Conservation (phyloP, 2,888 invertebrate genomes). For the Pterobdella sp. region DNA sequence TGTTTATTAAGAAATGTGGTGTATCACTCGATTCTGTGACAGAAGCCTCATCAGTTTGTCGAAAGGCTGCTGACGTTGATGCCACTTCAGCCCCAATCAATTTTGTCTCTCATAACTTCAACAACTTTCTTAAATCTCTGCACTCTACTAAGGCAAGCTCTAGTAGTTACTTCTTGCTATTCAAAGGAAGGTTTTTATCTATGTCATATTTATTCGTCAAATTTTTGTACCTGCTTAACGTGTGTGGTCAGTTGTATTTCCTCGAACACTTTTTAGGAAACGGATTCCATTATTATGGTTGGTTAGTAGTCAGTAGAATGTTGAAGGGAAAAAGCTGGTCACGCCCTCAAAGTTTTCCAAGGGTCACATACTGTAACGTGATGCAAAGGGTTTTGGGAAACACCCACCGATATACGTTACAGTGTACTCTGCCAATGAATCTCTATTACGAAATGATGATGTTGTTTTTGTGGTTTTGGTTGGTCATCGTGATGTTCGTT, state of each 20-base stretch:
- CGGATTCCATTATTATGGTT: slow-evolving; percentile 40
- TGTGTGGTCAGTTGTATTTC: slow-evolving; percentile 53
- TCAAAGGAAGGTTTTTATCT: slow-evolving; percentile 50
- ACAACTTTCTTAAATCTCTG: slow-evolving; percentile 44
- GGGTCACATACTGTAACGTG: slow-evolving; percentile 38
- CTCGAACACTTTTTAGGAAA: slow-evolving; percentile 53
- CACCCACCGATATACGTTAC: slow-evolving; percentile 35
- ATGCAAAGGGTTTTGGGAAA: slow-evolving; percentile 35
- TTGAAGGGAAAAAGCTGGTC: slow-evolving; percentile 33
- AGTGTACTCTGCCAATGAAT: slow-evolving; percentile 38
- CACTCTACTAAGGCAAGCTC: slow-evolving; percentile 49
- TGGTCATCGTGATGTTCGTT: slow-evolving; percentile 33
- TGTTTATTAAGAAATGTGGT: slow-evolving; percentile 43
- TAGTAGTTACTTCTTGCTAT: slow-evolving; percentile 49
- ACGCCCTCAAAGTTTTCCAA: slow-evolving; percentile 36
- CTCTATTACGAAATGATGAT: slow-evolving; percentile 36
- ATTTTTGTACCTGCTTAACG: slow-evolving; percentile 50
- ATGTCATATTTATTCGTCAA: slow-evolving; percentile 52
- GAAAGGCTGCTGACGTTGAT: slow-evolving; percentile 33
- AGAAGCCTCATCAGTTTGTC: slow-evolving; percentile 36
- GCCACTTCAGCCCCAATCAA: slow-evolving; percentile 29
- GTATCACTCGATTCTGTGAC: slow-evolving; percentile 35
- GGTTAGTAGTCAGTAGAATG: slow-evolving; percentile 35
- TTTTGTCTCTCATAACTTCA: slow-evolving; percentile 33
- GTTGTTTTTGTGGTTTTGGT: slow-evolving; percentile 37